A percentile compares a stretch with the other conserved stretches of the same genome.
These are phyloP conservation scores for Sternotherus odoratus DNA, from an alignment of 2,797 vertebrate species.

Conservation along the genomic window DNA sequence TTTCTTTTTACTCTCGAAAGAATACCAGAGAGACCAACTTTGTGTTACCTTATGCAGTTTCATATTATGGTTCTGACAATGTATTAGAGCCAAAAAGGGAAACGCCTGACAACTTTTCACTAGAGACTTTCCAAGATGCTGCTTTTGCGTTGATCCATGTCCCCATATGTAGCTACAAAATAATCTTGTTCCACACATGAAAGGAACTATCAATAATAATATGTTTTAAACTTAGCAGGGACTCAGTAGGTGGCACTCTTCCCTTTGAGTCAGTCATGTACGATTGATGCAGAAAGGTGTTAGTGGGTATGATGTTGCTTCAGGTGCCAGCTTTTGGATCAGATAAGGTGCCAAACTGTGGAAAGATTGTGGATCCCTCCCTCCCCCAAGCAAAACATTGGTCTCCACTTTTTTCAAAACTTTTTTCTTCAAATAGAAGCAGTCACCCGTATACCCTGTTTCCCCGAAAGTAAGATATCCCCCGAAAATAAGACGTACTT, in stretches of 20 bases:
- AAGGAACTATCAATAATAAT: not conserved
- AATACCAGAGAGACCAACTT: not conserved
- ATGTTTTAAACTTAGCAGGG: not conserved
- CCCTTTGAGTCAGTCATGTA: not conserved
- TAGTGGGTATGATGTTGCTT: not conserved
- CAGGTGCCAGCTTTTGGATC: not conserved
- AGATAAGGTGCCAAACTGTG: not conserved
- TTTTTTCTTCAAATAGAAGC: not conserved
- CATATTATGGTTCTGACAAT: not conserved
- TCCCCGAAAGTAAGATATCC: too few relatives aligned
- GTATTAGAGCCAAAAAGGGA: too few relatives aligned
- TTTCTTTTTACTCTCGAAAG: not conserved
- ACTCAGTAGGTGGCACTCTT: not conserved
- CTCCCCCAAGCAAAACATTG: not conserved
- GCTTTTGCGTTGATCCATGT: not conserved
- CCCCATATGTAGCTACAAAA: not conserved
- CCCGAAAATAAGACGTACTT: too few relatives aligned
- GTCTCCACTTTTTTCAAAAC: too few relatives aligned
- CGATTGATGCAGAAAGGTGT: not conserved
- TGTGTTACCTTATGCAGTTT: not conserved
- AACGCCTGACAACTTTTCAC: fast-evolving
- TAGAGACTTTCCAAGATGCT: not conserved
- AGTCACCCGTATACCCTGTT: too few relatives aligned
- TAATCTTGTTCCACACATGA: not conserved
- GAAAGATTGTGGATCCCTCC: not conserved